phyloP scores from a whole-genome alignment of 2,113 vertebrate species.

The Phrynosoma platyrhinos region DNA sequence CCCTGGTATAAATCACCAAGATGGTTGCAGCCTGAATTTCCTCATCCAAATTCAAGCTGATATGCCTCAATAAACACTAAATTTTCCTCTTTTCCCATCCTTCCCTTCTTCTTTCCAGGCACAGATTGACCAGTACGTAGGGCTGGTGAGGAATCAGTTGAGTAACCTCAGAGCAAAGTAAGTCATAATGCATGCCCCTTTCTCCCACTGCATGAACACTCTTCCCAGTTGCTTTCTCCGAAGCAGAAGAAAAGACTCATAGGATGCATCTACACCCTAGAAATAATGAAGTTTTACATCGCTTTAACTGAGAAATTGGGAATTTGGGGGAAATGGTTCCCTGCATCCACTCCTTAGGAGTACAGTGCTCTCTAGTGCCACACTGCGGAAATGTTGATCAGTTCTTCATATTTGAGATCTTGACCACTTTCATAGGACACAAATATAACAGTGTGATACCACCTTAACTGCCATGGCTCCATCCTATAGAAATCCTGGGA shows the following conservation, averaged over 20 bases:
- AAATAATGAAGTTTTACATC: too few species aligned
- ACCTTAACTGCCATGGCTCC: too few species aligned
- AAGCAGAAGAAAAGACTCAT: not conserved
- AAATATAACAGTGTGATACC: too few species aligned
- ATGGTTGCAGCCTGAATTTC: not conserved
- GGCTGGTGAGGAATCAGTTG: constrained; percentile 77
- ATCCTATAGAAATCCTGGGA: too few species aligned
- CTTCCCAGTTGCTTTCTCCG: not conserved
- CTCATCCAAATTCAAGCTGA: not conserved
- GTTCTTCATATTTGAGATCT: too few species aligned
- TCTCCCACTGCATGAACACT: not conserved
- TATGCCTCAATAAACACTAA: not conserved
- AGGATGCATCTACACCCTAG: too few species aligned
- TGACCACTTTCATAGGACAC: too few species aligned
- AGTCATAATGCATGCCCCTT: constrained; percentile 57
- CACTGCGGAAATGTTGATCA: too few species aligned
- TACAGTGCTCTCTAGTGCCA: accelerated
- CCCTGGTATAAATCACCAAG: too few species aligned
- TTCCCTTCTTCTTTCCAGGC: constrained; percentile 72
- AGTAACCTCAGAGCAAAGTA: constrained; percentile 87
- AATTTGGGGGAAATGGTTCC: too few species aligned
- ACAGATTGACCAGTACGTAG: constrained; percentile 81
- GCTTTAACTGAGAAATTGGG: too few species aligned
- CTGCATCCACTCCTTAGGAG: too few species aligned
- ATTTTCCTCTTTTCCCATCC: not conserved